Evolutionary conservation across 1,140 invertebrate species (phyloP).

Genomic region (Lamellibrachia luymesi): DNA sequence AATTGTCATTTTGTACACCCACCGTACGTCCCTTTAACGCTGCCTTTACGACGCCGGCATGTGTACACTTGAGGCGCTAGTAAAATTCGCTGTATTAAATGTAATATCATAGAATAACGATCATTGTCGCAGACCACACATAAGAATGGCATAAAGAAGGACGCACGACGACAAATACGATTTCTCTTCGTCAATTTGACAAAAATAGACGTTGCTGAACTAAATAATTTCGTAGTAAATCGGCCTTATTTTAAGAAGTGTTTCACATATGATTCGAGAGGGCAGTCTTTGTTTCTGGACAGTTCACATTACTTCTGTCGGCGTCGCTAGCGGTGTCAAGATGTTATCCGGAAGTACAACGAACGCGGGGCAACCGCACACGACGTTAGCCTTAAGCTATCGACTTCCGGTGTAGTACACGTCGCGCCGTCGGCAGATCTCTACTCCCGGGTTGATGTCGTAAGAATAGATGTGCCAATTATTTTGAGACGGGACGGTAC

Average conservation of each 20-base stretch:
- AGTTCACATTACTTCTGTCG: background rate
- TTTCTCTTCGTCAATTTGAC: background rate
- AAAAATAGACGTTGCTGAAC: background rate
- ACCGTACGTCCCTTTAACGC: too few relatives aligned
- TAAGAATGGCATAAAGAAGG: background rate
- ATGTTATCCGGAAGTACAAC: background rate
- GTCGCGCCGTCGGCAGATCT: background rate
- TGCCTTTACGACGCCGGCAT: background rate
- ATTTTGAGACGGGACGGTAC: too few relatives aligned
- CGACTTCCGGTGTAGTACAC: too few relatives aligned
- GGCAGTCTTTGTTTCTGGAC: background rate
- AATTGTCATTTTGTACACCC: too few relatives aligned
- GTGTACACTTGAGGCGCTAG: background rate
- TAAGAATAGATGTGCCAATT: too few relatives aligned
- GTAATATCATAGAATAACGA: background rate
- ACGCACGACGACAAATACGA: background rate
- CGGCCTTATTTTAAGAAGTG: background rate
- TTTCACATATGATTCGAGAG: background rate
- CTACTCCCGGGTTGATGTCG: background rate
- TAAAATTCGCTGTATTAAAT: background rate
- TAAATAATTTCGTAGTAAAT: background rate
- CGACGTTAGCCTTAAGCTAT: too few relatives aligned
- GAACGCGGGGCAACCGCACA: background rate
- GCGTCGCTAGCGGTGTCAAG: background rate
- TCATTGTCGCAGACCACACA: too few relatives aligned